These are phyloP conservation scores for Dromiciops gliroides DNA, from an alignment of 2,113 vertebrate species.

Conservation along the genomic window DNA sequence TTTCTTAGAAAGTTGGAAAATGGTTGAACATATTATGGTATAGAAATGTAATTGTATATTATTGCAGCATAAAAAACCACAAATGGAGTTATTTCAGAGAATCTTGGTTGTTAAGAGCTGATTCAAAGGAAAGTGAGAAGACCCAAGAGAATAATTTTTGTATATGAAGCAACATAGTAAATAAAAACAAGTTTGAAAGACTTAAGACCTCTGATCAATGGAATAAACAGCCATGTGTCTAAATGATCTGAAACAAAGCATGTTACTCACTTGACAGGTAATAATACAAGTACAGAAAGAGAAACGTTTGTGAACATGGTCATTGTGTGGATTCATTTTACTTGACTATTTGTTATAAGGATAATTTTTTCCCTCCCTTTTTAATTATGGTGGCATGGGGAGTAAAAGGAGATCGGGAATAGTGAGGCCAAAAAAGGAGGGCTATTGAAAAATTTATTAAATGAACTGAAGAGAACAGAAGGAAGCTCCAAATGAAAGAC, in stretches of 20 bases:
- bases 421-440: not conserved
- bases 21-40: not conserved
- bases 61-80: not conserved
- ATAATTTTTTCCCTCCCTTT: too few relatives aligned
- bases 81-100: not conserved
- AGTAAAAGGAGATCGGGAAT: not conserved
- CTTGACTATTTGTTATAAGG: not conserved
- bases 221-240: not conserved
- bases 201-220: not conserved
- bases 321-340: not conserved
- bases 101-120: not conserved
- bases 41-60: not conserved
- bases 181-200: not conserved
- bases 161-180: not conserved
- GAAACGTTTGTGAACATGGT: not conserved
- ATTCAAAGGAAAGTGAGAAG: not conserved
- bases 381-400: not conserved
- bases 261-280: not conserved
- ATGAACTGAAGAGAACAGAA: not conserved
- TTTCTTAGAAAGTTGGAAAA: not conserved
- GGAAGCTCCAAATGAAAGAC: not conserved
- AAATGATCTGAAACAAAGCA: not conserved
- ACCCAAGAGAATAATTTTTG: too few relatives aligned
- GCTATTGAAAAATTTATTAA: not conserved
- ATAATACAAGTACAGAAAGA: not conserved